These are phyloP conservation scores for Aphelocoma californica DNA, from an alignment of 2,797 vertebrate species.

Conservation along the genomic window DNA sequence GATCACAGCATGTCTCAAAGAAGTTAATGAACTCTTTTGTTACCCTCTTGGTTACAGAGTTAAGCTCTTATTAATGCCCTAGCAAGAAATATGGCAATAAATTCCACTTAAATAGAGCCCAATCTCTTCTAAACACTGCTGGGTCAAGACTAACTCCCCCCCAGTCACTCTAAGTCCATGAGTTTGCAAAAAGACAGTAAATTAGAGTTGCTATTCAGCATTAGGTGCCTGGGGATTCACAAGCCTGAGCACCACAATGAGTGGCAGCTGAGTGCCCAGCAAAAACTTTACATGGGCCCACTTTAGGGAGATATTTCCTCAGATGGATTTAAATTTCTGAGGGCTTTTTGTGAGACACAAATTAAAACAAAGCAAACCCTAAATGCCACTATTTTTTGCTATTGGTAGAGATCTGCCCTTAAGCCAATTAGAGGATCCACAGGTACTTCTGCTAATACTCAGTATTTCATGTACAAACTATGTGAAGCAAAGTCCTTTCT, in stretches of 20 bases:
- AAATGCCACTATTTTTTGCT: not conserved
- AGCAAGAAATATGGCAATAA: not conserved
- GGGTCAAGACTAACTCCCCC: not conserved
- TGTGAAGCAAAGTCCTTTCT: not conserved
- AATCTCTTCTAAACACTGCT: not conserved
- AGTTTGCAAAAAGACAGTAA: not conserved
- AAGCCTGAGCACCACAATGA: not conserved
- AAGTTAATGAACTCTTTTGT: not conserved
- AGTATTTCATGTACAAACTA: not conserved
- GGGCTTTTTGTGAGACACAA: not conserved
- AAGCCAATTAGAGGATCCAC: not conserved
- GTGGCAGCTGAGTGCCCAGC: not conserved
- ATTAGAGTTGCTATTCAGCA: not conserved
- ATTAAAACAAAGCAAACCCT: not conserved
- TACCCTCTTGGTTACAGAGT: not conserved
- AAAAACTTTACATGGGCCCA: not conserved
- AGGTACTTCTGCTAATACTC: not conserved
- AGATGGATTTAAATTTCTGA: not conserved
- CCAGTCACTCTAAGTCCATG: not conserved
- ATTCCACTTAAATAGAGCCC: not conserved
- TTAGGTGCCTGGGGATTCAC: not conserved
- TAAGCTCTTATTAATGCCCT: not conserved
- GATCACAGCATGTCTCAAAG: not conserved
- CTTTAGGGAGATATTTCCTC: not conserved
- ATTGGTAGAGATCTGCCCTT: not conserved